Base-by-base conservation (phyloP, 92 coral and sea anemone species). In the Ricordea florida region DNA sequence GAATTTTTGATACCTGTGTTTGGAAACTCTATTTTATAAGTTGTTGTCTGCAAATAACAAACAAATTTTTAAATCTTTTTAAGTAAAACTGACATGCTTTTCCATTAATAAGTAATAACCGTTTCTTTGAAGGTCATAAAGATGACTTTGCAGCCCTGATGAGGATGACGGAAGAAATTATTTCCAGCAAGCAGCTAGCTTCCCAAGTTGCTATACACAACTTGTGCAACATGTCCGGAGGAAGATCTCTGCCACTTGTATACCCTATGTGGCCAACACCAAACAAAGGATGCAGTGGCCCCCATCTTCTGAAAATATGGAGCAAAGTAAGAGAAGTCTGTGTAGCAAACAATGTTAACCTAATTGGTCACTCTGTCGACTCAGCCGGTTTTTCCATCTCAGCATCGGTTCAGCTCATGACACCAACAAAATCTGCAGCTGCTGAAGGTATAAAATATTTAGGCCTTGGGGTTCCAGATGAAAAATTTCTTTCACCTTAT, bases 301-400 rank as follows among this genome's bases (percentile, higher is more conserved):
- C 20, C 32, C 41, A 59, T 35, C 57, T 73, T 17, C 37, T 73
- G 24, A 44, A 44, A 58, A 57, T 57, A 1, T 73, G 80, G 80
- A 17, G 30, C 1, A 58, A 73, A 23, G 58, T 58, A 1, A 73
- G 43, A 24, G n/a, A 33, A 10, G 46, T n/a, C 57, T 57, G 69
- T 57, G 69, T 57, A 60, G 30, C 13, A 18, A 60, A 60, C 0
- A 7, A 60, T 18, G 31, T 63, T 8, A 36, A 49, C 29, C 83
- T 76, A 10, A 20, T 64, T 62, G 74, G 83, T 4, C 59, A 62
- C 37, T 76, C 83, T 20, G 66, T 38, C 1, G 71, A 74, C 21
- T 74, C 85, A 9, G 78, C 78, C 20, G 85, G 78, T 15, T 60
- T 52, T 59, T 60, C 66, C 18, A 52, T 79, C 6, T 67, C 84